Conservation (phyloP, 2,888 invertebrate genomes). For the Apamea monoglypha region DNA sequence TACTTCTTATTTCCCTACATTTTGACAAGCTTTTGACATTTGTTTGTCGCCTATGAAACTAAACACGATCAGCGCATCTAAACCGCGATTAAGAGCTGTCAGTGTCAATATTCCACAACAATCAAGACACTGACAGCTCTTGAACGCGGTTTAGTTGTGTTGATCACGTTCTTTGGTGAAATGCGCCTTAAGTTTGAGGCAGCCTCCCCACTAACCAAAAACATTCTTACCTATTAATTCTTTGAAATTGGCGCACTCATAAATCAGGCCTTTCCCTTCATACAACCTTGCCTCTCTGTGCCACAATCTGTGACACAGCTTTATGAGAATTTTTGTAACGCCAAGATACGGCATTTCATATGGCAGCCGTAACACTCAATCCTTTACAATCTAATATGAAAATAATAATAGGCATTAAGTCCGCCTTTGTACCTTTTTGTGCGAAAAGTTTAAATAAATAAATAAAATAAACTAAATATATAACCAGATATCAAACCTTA, state of each 20-base stretch:
- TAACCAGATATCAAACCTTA: conserved; percentile 43
- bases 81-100: no score
- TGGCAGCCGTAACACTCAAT: conserved; percentile 5
- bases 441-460: no score
- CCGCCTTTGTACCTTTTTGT: no score
- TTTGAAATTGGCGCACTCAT: background rate
- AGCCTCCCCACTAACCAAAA: background rate
- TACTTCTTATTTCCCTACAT: no score
- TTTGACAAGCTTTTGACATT: no score
- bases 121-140: background rate
- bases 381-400: conserved; percentile 21
- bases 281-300: background rate
- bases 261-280: background rate
- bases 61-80: no score
- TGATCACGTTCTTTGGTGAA: background rate
- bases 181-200: background rate
- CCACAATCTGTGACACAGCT: background rate
- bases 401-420: no score
- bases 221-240: background rate
- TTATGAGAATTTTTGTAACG: background rate
- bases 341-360: background rate
- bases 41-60: no score
- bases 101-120: no score
- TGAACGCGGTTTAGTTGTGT: background rate
- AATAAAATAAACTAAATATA: conserved; percentile 44